phyloP scores from a whole-genome alignment of 1,140 invertebrate genomes.

The Heliconius melpomene region DNA sequence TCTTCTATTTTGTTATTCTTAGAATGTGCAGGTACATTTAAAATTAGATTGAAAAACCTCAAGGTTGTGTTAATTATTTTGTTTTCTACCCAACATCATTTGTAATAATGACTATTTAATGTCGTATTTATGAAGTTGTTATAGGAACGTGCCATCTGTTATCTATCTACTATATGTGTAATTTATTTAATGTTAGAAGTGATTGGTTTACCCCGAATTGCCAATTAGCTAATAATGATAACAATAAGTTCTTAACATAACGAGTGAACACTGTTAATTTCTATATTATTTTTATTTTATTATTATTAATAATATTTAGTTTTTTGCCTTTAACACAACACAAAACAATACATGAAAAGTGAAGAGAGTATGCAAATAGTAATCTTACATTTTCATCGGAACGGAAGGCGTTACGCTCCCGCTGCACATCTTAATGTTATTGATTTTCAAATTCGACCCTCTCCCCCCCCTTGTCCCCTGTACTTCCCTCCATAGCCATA shows the following conservation, averaged over 20 bases:
- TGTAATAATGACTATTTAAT: conserved; percentile 5
- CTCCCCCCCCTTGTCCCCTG: conserved; percentile 39
- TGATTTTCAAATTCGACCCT: conserved; percentile 54
- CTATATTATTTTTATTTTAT: not conserved
- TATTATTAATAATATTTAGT: not conserved
- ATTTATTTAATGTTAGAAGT: not conserved
- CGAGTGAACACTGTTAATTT: not conserved
- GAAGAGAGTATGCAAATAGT: too few relatives aligned
- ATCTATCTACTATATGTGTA: not conserved
- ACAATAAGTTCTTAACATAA: not conserved
- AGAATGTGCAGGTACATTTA: not conserved
- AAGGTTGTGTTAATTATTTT: conserved; percentile 5
- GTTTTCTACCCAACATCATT: not conserved
- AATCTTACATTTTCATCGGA: not conserved
- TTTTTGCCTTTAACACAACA: not conserved
- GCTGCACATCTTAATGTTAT: conserved; percentile 63
- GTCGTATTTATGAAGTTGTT: conserved; percentile 1
- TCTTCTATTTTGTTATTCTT: not conserved
- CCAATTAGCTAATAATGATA: not conserved
- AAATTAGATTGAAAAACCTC: not conserved
- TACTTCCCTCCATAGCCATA: conserved; percentile 31
- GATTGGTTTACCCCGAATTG: conserved; percentile 4
- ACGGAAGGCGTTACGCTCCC: conserved; percentile 18
- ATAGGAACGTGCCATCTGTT: conserved; percentile 11
- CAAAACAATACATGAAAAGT: not conserved